Percentiles rank a stretch among this genome's conserved stretches.
Evolutionary conservation across 2,797 vertebrate species (phyloP).

Genomic region (Sternarchorhynchus goeldii): DNA sequence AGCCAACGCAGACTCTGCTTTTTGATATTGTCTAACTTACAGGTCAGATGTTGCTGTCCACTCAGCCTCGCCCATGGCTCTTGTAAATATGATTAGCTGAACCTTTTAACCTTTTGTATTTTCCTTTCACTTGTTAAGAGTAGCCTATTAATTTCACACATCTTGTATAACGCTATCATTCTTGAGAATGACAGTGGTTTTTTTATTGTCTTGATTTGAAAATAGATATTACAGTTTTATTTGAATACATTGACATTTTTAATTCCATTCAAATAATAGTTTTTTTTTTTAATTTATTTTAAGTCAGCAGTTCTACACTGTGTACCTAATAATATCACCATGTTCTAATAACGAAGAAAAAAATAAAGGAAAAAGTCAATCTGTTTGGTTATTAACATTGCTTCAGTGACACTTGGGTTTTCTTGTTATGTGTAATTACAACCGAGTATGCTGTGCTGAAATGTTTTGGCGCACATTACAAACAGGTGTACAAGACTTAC

Average conservation of each 20-base stretch:
- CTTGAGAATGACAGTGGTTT: conserved; percentile 59
- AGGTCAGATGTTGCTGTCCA: conserved; percentile 50
- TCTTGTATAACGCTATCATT: conserved; percentile 54
- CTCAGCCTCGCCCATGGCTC: conserved; percentile 52
- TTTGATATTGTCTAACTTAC: conserved; percentile 61
- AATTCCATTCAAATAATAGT: conserved; percentile 49
- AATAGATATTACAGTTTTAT: conserved; percentile 60
- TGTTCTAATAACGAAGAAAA: conserved; percentile 73
- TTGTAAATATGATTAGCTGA: conserved; percentile 69
- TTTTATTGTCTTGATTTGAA: conserved; percentile 63
- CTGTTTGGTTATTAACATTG: conserved; percentile 7
- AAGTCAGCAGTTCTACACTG: conserved; percentile 67
- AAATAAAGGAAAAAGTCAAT: conserved; percentile 71
- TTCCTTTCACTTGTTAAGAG: conserved; percentile 63
- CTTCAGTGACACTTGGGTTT: too few species aligned
- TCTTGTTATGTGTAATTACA: too few species aligned
- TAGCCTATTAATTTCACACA: conserved; percentile 64
- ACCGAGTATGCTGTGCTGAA: too few species aligned
- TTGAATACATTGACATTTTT: conserved; percentile 53
- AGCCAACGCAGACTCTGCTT: conserved; percentile 55
- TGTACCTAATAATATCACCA: conserved; percentile 71
- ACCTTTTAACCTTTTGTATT: conserved; percentile 64
- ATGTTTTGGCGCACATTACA: too few species aligned
- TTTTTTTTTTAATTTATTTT: conserved; percentile 60
- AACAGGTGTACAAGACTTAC: too few species aligned